These are phyloP conservation scores for Steinernema scapterisci DNA, from an alignment of 2,888 invertebrate species.

Conservation along the genomic window DNA sequence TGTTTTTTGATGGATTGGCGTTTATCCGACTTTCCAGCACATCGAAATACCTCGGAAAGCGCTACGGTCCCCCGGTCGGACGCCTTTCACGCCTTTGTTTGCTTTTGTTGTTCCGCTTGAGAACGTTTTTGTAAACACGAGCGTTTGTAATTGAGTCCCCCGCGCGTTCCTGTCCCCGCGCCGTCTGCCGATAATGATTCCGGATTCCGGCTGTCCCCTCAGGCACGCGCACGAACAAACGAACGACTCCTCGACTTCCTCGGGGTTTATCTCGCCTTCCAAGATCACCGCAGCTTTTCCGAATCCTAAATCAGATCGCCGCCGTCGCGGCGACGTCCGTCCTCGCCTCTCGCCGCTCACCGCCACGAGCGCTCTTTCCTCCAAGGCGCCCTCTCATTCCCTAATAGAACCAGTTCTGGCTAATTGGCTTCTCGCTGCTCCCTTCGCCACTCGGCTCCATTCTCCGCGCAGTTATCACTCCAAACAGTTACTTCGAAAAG, in stretches of 20 bases:
- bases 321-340: neutral
- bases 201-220: neutral
- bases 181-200: neutral
- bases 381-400: neutral
- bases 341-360: slow-evolving; percentile 4
- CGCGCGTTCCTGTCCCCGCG: too few relatives aligned
- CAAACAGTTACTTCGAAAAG: neutral
- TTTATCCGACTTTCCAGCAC: too few relatives aligned
- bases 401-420: slow-evolving; percentile 31
- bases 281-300: neutral
- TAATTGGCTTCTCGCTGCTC: slow-evolving; percentile 28
- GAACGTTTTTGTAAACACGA: neutral
- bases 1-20: too few relatives aligned
- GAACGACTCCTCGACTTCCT: neutral
- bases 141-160: slow-evolving; percentile 11
- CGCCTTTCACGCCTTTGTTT: neutral
- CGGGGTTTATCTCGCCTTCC: neutral
- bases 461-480: slow-evolving; percentile 21
- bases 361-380: neutral
- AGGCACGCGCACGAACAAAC: slow-evolving; percentile 3
- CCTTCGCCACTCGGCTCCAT: neutral
- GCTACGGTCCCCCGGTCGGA: neutral
- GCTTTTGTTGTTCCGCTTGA: neutral
- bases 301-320: neutral
- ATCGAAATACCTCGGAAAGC: too few relatives aligned